Conservation (phyloP, 2,888 invertebrate genomes). For the Watsonalla cultraria region DNA sequence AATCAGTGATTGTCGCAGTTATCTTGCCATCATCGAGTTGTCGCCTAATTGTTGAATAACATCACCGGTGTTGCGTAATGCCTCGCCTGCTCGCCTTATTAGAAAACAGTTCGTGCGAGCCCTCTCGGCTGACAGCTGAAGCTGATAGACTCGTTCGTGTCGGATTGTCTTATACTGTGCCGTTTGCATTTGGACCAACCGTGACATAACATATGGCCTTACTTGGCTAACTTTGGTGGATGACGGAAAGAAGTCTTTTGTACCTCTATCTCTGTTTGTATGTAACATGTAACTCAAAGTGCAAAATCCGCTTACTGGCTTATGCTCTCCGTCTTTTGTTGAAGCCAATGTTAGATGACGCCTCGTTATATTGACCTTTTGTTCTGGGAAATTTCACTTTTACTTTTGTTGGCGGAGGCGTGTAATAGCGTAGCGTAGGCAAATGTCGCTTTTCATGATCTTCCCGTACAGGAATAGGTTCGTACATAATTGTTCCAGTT, state of each 20-base stretch:
- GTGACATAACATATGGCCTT: constrained; percentile 32
- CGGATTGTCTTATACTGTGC: constrained; percentile 22
- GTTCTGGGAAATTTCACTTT: not conserved
- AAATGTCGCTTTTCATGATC: too few species aligned
- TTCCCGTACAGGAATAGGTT: too few species aligned
- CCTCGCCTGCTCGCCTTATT: constrained; percentile 16
- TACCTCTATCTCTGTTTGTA: not conserved
- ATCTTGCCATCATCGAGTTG: constrained; percentile 42
- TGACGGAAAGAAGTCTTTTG: not conserved
- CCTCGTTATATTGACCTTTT: not conserved
- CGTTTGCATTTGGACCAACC: constrained; percentile 30
- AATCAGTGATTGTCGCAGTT: constrained; percentile 39
- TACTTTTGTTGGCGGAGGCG: not conserved
- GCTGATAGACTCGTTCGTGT: constrained; percentile 36
- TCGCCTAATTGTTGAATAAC: constrained; percentile 58
- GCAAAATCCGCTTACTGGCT: not conserved
- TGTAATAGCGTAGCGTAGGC: not conserved
- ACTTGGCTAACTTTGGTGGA: constrained; percentile 9
- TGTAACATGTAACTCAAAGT: not conserved
- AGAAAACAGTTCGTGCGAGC: constrained; percentile 31
- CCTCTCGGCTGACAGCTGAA: constrained; percentile 33
- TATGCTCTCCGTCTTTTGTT: not conserved
- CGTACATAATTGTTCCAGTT: too few species aligned
- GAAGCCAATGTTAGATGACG: not conserved
- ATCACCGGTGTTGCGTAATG: constrained; percentile 39